These are phyloP conservation scores for Geotrypetes seraphini DNA, from an alignment of 2,797 vertebrate species.

Conservation along the genomic window DNA sequence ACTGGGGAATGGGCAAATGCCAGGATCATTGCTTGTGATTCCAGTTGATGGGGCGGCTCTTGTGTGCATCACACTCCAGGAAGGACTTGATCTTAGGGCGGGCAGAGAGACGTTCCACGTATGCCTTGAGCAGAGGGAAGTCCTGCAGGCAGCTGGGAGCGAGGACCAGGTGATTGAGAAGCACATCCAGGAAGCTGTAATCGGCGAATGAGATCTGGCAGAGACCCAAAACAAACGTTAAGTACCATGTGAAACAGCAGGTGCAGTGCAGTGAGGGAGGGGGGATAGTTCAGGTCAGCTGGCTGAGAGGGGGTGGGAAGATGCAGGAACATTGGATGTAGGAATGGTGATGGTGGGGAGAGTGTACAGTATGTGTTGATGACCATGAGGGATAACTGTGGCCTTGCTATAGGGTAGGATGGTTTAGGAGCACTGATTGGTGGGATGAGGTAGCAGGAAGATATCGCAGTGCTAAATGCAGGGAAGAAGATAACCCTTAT, in stretches of 20 bases:
- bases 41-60: constrained; percentile 55
- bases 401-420: neutral
- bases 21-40: constrained; percentile 59
- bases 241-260: neutral
- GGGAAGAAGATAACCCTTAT: too few species aligned
- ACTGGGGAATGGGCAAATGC: too few species aligned
- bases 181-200: constrained; percentile 57
- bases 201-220: constrained; percentile 54
- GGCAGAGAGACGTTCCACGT: constrained; percentile 32
- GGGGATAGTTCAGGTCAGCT: neutral
- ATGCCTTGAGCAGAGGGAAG: constrained; percentile 41
- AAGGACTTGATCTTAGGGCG: constrained; percentile 49
- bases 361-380: too few species aligned
- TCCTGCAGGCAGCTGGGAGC: constrained; percentile 39
- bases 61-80: constrained; percentile 41
- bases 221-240: neutral
- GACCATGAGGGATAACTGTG: too few species aligned
- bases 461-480: too few species aligned
- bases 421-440: accelerated
- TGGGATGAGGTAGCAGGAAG: accelerated
- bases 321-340: too few species aligned
- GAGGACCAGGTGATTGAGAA: constrained; percentile 47
- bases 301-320: neutral
- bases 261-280: too few species aligned
- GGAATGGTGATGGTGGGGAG: neutral